Conservation (phyloP, 1,140 invertebrate genomes). For the Magallana ariakensis region DNA sequence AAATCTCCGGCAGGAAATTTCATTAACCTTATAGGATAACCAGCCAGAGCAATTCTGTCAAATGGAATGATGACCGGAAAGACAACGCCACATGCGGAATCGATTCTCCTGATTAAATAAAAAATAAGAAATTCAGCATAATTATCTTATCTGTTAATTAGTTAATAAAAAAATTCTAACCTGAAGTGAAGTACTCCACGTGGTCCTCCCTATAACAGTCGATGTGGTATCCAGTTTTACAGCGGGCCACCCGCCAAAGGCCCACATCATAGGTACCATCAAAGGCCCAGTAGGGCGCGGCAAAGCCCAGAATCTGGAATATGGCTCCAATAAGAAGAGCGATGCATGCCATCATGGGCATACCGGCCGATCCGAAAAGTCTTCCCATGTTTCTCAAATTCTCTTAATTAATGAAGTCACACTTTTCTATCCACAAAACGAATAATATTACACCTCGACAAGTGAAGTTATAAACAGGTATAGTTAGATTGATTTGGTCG, state of each 20-base stretch:
- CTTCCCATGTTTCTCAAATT: slow-evolving; percentile 48
- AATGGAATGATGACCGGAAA: no score
- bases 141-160: no score
- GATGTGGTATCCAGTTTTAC: slow-evolving; percentile 19
- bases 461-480: neutral
- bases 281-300: slow-evolving; percentile 67
- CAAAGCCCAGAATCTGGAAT: slow-evolving; percentile 65
- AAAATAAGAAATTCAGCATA: no score
- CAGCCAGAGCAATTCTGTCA: no score
- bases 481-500: neutral
- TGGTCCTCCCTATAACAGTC: slow-evolving; percentile 53
- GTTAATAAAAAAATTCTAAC: neutral
- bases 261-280: slow-evolving; percentile 57
- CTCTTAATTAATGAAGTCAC: neutral
- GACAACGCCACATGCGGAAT: no score
- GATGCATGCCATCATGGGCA: slow-evolving; percentile 62
- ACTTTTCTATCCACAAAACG: no score
- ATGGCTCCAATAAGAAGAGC: slow-evolving; percentile 61
- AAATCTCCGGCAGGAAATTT: no score
- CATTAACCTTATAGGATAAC: no score
- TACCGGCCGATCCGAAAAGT: slow-evolving; percentile 59
- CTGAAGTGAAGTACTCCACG: slow-evolving; percentile 51
- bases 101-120: no score
- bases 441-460: neutral
- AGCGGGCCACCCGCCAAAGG: slow-evolving; percentile 62